phyloP scores from a whole-genome alignment of 2,797 vertebrate genomes.

The Cyprinella venusta region DNA sequence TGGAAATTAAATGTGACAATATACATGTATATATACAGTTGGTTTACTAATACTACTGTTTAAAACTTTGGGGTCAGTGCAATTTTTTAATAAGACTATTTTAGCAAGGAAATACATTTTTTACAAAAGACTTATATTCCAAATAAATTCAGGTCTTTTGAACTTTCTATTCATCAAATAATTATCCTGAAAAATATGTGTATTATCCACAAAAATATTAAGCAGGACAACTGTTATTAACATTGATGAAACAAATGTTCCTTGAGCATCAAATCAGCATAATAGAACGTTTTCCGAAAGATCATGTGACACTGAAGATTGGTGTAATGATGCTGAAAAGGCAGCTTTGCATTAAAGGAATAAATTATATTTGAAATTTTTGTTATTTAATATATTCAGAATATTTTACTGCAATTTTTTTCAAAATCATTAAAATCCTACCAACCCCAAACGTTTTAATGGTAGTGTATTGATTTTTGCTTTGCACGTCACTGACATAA shows the following conservation, averaged over 20 bases:
- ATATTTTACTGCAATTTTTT: not conserved
- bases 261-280: not conserved
- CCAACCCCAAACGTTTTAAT: not conserved
- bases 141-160: not conserved
- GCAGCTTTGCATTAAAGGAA: not conserved
- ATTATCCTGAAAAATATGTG: not conserved
- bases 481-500: not conserved
- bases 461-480: not conserved
- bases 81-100: not conserved
- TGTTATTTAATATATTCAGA: not conserved
- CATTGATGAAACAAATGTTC: not conserved
- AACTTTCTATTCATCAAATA: not conserved
- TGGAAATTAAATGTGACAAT: not conserved
- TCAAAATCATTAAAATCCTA: not conserved
- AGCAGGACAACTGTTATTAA: not conserved
- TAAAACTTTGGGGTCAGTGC: not conserved
- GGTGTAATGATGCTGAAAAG: not conserved
- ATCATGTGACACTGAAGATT: no score
- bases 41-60: not conserved
- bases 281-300: not conserved
- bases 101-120: not conserved
- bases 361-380: not conserved
- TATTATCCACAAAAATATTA: not conserved
- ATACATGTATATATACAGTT: not conserved
- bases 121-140: not conserved